A percentile compares a stretch with the other conserved stretches of the same genome.
Evolutionary conservation across 2,888 invertebrate genomes (phyloP).

Genomic region (Helleia helle): DNA sequence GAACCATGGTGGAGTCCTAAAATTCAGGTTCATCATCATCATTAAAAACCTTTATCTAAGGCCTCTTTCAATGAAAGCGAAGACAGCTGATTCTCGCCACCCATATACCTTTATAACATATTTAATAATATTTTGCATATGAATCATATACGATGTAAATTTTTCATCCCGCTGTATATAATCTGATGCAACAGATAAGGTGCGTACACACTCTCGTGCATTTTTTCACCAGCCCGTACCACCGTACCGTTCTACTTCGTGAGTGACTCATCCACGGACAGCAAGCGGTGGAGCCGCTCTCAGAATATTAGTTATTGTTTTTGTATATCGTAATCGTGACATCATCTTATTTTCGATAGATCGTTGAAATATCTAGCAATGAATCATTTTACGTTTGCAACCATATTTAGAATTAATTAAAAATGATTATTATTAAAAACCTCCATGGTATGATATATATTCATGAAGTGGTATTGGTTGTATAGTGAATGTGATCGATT

Average conservation of each 20-base stretch:
- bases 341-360: constrained; percentile 1
- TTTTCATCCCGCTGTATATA: constrained; percentile 39
- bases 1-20: too few species aligned
- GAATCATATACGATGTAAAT: constrained; percentile 19
- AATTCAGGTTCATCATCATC: too few species aligned
- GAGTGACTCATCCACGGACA: constrained; percentile 48
- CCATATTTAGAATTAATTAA: too few species aligned
- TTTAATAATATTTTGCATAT: constrained; percentile 3
- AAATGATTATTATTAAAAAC: too few species aligned
- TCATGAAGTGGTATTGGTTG: too few species aligned
- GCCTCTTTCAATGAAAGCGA: too few species aligned
- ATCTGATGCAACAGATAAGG: constrained; percentile 71
- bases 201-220: constrained; percentile 49
- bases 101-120: not conserved
- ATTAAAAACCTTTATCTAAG: too few species aligned
- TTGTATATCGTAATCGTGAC: constrained; percentile 7
- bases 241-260: constrained; percentile 47
- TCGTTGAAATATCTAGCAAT: too few species aligned
- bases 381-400: too few species aligned
- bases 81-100: too few species aligned
- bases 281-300: constrained; percentile 35
- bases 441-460: too few species aligned
- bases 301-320: constrained; percentile 19
- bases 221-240: constrained; percentile 29
- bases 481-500: too few species aligned